Percentiles rank a stretch among this genome's conserved stretches.
phyloP scores from a whole-genome alignment of 2,797 vertebrate genomes.

The Halcyon leucocephala region DNA sequence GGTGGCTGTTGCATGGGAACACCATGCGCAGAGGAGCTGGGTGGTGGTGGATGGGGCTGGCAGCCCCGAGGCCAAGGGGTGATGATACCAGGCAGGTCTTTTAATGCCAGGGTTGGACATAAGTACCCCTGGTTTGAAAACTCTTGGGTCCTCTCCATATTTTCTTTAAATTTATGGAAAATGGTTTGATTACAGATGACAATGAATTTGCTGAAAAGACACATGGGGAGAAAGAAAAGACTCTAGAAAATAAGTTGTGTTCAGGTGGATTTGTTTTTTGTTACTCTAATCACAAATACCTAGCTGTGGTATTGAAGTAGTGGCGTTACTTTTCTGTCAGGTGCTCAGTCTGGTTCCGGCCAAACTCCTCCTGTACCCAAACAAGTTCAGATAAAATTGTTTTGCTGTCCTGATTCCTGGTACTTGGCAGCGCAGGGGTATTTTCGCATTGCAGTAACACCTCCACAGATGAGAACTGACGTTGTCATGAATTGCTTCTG shows the following conservation, averaged over 20 bases:
- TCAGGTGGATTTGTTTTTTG: background rate
- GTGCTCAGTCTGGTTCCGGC: background rate
- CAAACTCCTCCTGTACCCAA: background rate
- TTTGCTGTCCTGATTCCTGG: background rate
- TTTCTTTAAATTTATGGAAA: background rate
- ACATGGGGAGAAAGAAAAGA: fast-evolving
- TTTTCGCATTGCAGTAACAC: constrained; percentile 31
- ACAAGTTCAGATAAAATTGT: background rate
- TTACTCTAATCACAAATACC: background rate
- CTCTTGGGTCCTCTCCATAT: fast-evolving
- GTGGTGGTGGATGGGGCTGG: no score
- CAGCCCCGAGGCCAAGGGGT: fast-evolving
- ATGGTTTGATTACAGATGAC: background rate
- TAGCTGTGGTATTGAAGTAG: background rate
- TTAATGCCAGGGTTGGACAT: fast-evolving
- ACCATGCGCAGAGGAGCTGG: fast-evolving
- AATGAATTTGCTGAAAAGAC: background rate
- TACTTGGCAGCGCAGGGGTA: background rate
- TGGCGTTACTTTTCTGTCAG: background rate
- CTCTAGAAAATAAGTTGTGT: background rate
- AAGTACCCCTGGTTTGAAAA: background rate
- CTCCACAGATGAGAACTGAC: background rate
- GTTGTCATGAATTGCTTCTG: background rate
- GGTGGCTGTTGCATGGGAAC: fast-evolving
- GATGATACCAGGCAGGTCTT: background rate